Base-by-base conservation (phyloP, 2,113 vertebrate genomes). In the Motacilla tschutschensis region DNA sequence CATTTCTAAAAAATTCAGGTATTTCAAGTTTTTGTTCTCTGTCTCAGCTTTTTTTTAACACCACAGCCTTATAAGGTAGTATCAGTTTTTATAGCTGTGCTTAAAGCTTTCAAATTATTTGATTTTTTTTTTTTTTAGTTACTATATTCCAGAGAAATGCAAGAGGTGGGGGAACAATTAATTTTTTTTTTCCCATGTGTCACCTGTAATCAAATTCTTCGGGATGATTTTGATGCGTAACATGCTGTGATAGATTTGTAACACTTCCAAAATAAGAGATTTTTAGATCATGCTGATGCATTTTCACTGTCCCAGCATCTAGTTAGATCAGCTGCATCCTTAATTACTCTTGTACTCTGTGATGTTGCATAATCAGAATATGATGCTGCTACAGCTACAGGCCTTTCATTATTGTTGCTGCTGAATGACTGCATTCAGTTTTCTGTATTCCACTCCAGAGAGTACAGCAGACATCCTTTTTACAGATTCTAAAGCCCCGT, bases 301-400 rank as follows among this genome's bases (percentile, higher is more conserved):
- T 84, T 91, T 93, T 91, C 64, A 72, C 40, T 63, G 41, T 78
- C 43, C 40, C 57, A 63, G 65, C 64, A 75, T 3, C 9, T 43
- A 65, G 53, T 82, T 54, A 79, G 53, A 87, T 91, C 88, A 92
- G 87, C 83, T 89, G 66, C 66, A 89, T 48, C 70, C 43, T 81
- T 87, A 83, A 90, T 70, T 85, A 55, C 44, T 74, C 44, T 57
- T 87, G 58, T 86, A 63, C 79, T 65, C 12, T 87, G 73, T 75
- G 63, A 46, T 89, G 77, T 79, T 80, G 74, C 57, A 89, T 93
- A 94, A 94, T 89, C 65, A 79, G 87, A 79, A 65, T 77, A 50
- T 5, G 65, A 74, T 66, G 63, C 54, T 58, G 35, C 28, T 79
- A 43, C 53, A 85, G 48, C 82, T 67, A 72, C 43, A 74, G 47